A percentile compares a stretch with the other conserved stretches of the same genome.
Conservation (phyloP, 2,888 invertebrate genomes). For the Agonopterix subpropinquella region DNA sequence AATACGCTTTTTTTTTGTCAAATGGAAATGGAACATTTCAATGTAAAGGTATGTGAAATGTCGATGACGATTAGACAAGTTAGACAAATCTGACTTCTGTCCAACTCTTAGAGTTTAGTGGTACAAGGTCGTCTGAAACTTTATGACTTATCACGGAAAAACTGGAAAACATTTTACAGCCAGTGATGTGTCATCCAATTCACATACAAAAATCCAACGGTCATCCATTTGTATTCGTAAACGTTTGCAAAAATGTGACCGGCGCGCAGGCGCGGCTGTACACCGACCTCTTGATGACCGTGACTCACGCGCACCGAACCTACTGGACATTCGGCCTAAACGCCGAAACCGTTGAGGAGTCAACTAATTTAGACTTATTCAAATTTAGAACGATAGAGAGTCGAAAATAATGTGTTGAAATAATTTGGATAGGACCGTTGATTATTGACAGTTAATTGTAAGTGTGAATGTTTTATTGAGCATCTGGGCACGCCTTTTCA, state of each 20-base stretch:
- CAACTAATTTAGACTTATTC: not conserved
- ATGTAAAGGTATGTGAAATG: no score
- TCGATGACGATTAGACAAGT: no score
- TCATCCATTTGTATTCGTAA: not conserved
- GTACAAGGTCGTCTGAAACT: no score
- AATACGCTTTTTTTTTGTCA: no score
- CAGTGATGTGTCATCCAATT: not conserved
- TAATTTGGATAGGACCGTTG: not conserved
- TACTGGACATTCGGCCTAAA: not conserved
- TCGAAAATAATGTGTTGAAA: not conserved
- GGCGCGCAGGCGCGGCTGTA: not conserved
- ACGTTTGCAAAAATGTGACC: conserved; percentile 1
- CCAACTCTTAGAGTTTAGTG: no score
- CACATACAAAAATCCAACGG: not conserved
- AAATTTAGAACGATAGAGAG: not conserved
- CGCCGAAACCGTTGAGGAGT: conserved; percentile 5
- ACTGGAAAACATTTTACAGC: no score
- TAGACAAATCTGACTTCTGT: no score
- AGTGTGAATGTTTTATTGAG: no score
- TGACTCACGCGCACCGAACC: not conserved
- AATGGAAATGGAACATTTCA: no score
- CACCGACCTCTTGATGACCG: not conserved
- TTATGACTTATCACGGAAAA: no score
- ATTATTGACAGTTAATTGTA: no score
- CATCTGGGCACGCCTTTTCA: no score